Evolutionary conservation across 2,113 vertebrate species (phyloP), one percentile per base, ranked within the genome.

Genomic region (Corythornis cristatus): DNA sequence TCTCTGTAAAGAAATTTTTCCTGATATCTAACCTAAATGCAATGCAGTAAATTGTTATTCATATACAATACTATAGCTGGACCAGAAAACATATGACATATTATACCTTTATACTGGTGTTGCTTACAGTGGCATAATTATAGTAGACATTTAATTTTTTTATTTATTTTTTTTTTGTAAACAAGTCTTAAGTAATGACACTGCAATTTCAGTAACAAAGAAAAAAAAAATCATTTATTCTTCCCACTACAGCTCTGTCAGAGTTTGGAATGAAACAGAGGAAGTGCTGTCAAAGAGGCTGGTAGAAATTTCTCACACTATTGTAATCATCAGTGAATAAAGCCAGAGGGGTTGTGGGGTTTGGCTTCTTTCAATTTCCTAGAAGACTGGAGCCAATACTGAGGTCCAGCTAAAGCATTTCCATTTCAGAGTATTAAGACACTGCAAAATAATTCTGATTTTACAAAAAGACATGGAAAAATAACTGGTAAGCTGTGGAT

Each of bases 61-160:
- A 6, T 31, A 31, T 0, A 14, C 6, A 23, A 3, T 3, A 7
- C 14, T 31, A 42, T 3, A 13, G 8, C 31, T 29, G 18, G 31
- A 67, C 17, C 4, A 29, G 28, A 46, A 51, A 51, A 80, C 26
- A 14, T 50, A 12, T 12, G 12, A 22, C 9, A 12, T 61, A 12
- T 43, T 45, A 61, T 5, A 20, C 3, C 10, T 67, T 83, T 46
- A 31, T 7, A 51, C 4, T 2, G 1, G 9, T 18, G 18, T 19
- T 57, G 14, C 25, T 67, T 46, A 75, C 16, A 67, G 33, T 33
- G 75, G 13, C 4, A 14, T 8, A 54, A 75, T 35, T 79, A 37
- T 18, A 53, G 17, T 12, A 67, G 28, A 65, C 83, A 81, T 81
- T 31, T 22, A 19, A 31, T 23, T 23, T 7, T 73, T 43, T 35